Evolutionary conservation across 2,797 vertebrate species (phyloP), one percentile per base, ranked within the genome.

Genomic region (Pteronotus mesoamericanus): DNA sequence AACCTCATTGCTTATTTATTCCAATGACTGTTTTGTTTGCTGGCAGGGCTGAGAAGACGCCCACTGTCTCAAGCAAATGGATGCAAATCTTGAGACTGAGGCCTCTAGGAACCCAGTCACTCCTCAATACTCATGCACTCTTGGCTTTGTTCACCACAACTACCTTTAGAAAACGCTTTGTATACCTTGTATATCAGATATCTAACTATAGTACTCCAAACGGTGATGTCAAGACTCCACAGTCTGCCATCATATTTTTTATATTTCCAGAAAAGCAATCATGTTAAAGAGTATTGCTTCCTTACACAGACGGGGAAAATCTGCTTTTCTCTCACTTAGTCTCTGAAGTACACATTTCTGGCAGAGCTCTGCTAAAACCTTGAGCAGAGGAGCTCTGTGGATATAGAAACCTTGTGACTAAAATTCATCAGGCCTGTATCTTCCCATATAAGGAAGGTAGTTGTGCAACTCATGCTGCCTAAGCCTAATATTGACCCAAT

Each of bases 311-410:
- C 39, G 39, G 64, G 48, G 8, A 57, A 79, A 94, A 89, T 11
- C 34, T 80, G 57, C 46, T 66, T 87, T 64, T 26, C n/a, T 86
- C 16, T 86, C 19, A 80, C 22, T 42, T 72, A 21, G 26, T 68
- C 86, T 85, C 66, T 29, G 66, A 89, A 92, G 72, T 29, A 74
- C 22, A n/a, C 21, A 37, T 59, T 75, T 74, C 32, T 75, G 66
- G 74, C 79, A 85, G 39, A 75, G 34, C 4, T 42, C 24, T 72
- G 55, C 21, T n/a, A 51, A 59, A 69, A 85, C 77, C 72, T 6
- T 74, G 66, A 79, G 19, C 71, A 48, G 6, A 42, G 6, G 14
- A 37, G 3, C 5, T 71, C 86, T 71, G 42, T 71, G 57, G n/a
- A 88, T 44, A 46, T n/a, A 72, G 32, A 85, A 59, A 66, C 55